Evolutionary conservation across 2,888 invertebrate species (phyloP).

Genomic region (Aspidiotus destructor): DNA sequence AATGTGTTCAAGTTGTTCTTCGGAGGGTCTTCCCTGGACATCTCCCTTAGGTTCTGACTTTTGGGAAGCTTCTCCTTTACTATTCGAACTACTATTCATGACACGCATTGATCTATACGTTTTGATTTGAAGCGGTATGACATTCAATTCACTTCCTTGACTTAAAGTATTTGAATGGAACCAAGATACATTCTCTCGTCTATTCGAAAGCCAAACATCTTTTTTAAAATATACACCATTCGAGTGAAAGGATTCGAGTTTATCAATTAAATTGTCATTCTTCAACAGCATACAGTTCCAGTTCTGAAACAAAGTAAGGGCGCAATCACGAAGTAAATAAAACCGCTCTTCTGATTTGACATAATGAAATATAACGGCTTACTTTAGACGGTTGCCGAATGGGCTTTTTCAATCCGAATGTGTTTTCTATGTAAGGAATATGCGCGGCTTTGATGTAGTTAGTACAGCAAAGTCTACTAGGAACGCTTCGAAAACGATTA

Average conservation of each 20-base stretch:
- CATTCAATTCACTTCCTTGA: background rate
- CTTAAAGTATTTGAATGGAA: background rate
- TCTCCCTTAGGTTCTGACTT: constrained; percentile 5
- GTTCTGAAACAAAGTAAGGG: too few relatives aligned
- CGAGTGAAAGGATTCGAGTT: too few relatives aligned
- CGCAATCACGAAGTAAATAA: too few relatives aligned
- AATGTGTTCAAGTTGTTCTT: constrained; percentile 14
- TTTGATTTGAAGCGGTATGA: background rate
- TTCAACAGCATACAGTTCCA: too few relatives aligned
- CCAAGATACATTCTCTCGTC: too few relatives aligned
- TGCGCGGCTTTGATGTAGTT: background rate
- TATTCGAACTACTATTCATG: background rate
- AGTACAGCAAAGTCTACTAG: background rate
- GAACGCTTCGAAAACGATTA: background rate
- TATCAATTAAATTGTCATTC: too few relatives aligned
- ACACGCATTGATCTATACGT: background rate
- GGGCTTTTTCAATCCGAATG: background rate
- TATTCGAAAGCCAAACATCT: too few relatives aligned
- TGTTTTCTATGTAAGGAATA: background rate
- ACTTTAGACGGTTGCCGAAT: background rate
- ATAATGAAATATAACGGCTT: background rate
- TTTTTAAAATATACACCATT: too few relatives aligned
- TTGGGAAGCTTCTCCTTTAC: too few relatives aligned
- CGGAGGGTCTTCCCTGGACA: constrained; percentile 14
- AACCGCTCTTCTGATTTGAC: too few relatives aligned